A percentile compares a stretch with the other conserved stretches of the same genome.
phyloP scores from a whole-genome alignment of 2,888 invertebrate genomes.

The Masnerella sp. region DNA sequence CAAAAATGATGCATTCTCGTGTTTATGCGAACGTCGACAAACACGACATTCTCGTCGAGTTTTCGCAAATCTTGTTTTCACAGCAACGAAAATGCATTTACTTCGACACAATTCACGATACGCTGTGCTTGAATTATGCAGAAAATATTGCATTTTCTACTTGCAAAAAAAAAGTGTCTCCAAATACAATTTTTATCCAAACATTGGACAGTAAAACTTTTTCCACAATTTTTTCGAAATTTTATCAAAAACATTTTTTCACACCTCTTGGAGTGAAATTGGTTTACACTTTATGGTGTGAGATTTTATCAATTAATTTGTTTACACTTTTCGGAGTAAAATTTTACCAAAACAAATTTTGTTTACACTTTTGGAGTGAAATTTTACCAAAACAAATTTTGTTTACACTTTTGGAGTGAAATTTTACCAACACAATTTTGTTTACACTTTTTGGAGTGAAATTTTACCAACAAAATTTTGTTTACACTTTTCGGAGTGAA shows the following conservation, averaged over 20 bases:
- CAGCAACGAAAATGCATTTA: background rate
- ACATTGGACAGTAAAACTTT: background rate
- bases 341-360: too few relatives aligned
- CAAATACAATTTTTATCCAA: slow-evolving; percentile 13
- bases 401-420: too few relatives aligned
- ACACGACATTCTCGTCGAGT: background rate
- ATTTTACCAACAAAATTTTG: too few relatives aligned
- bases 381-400: too few relatives aligned
- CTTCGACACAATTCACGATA: slow-evolving; percentile 13
- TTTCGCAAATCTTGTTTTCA: background rate
- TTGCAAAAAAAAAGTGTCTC: slow-evolving; percentile 5
- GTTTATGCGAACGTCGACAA: background rate
- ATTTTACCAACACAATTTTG: too few relatives aligned
- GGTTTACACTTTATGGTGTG: too few relatives aligned
- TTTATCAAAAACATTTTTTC: background rate
- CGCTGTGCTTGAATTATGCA: slow-evolving; percentile 10
- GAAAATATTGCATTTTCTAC: slow-evolving; percentile 21
- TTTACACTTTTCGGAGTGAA: too few relatives aligned
- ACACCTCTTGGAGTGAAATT: too few relatives aligned
- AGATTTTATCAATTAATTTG: too few relatives aligned
- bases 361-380: too few relatives aligned
- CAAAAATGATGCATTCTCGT: slow-evolving; percentile 10
- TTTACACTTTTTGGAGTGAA: too few relatives aligned
- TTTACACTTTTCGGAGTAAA: too few relatives aligned
- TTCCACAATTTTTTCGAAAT: background rate